These are phyloP conservation scores for Champsocephalus esox DNA, from an alignment of 2,797 vertebrate genomes.

Conservation along the genomic window DNA sequence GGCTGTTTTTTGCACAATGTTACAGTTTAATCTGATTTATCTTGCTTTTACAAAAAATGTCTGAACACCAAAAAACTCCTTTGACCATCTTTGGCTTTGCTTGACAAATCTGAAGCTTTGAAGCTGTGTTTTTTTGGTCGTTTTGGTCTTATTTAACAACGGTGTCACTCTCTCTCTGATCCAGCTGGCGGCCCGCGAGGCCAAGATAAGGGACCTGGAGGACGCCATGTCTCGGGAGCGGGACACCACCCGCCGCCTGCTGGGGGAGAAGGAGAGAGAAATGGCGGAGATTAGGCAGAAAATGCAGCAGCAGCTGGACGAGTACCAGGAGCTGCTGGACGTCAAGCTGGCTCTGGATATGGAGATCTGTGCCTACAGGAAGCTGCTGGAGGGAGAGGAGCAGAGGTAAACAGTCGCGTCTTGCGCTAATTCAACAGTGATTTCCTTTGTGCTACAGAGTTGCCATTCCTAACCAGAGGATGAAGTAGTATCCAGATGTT, in stretches of 20 bases:
- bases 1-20: neutral
- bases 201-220: constrained; percentile 92
- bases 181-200: constrained; percentile 94
- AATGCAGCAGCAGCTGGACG: constrained; percentile 97
- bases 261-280: constrained; percentile 93
- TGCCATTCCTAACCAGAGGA: neutral
- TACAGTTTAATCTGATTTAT: neutral
- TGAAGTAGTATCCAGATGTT: no score
- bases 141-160: neutral
- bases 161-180: neutral
- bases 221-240: constrained; percentile 90
- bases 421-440: neutral
- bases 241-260: constrained; percentile 88
- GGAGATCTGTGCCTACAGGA: constrained; percentile 97
- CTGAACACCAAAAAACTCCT: neutral
- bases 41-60: neutral
- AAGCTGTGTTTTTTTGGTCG: neutral
- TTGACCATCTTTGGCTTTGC: neutral
- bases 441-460: neutral
- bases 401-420: constrained; percentile 84
- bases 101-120: neutral
- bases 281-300: constrained; percentile 94
- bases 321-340: constrained; percentile 97
- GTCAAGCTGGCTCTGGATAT: constrained; percentile 97
- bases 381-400: constrained; percentile 97